Evolutionary conservation across 1,140 invertebrate genomes (phyloP), one percentile per base, ranked within the genome.

Genomic region (Drosophila sechellia): DNA sequence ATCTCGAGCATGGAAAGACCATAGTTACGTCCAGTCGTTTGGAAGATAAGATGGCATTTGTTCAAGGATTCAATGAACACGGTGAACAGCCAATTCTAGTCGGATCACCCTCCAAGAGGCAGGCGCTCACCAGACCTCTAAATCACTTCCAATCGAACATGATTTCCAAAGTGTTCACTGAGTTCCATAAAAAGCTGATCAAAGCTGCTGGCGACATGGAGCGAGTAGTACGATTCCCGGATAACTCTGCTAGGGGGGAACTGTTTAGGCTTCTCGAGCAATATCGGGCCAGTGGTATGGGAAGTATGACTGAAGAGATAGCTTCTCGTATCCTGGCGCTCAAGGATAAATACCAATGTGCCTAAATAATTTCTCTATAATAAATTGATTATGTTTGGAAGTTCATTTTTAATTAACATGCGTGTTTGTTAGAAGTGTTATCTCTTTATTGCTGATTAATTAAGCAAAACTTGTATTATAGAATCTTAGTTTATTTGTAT

Each of bases 1-100:
- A 65, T 34, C 25, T 65, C 1, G 43, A 65, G 31, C 34, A 34
- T 0, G 63, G 56, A 48, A 31, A 40, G 13, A 11, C 34, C 3
- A 40, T 65, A 10, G 6, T 31, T 25, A 15, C 4, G 4, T 37
- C 63, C 3, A 60, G 34, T 22, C 35, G 43, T 10, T 8, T 49
- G 5, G 12, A 40, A 3, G 10, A 40, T 13, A 65, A 61, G 13
- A 39, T 61, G 4, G 43, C 27, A 15, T 65, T 60, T 34, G 12
- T 48, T 12, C 13, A 34, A n/a, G 43, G 17, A 15, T 49, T 65
- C 3, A 11, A 5, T 13, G 17, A 31, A 5, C 0, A 0, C 8
- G 31, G 10, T 22, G 15, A n/a, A 0, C n/a, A 5, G 0, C 61
- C 43, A 12, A 5, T 6, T 12, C 11, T 64, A 11, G 15, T 8